These are phyloP conservation scores for Carlito syrichta DNA, from an alignment of 2,113 vertebrate species.

Conservation along the genomic window DNA sequence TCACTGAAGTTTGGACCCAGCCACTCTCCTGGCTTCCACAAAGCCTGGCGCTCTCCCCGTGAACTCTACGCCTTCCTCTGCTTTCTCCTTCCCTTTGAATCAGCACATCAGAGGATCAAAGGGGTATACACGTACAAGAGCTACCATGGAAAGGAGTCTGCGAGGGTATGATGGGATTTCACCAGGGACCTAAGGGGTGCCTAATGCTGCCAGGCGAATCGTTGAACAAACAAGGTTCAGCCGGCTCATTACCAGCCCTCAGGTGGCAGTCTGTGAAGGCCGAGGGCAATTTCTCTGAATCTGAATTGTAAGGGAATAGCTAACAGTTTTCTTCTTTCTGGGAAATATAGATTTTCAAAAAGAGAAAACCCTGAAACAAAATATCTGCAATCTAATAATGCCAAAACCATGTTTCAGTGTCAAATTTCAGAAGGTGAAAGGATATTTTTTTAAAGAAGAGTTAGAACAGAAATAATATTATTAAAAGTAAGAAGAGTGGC, in stretches of 20 bases:
- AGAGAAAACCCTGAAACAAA: background rate
- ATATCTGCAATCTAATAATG: background rate
- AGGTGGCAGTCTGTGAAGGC: background rate
- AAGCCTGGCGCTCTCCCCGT: rapidly evolving
- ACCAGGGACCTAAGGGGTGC: background rate
- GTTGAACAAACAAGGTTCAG: background rate
- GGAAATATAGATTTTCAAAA: background rate
- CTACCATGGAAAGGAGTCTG: background rate
- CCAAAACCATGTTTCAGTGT: background rate
- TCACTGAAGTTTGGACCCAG: background rate
- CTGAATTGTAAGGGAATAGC: background rate
- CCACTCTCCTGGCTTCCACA: background rate
- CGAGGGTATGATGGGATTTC: background rate
- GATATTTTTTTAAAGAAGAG: background rate
- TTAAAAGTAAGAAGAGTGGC: background rate
- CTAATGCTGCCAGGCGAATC: background rate
- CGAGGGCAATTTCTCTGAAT: background rate
- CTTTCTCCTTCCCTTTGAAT: background rate
- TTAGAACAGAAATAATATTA: background rate
- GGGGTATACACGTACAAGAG: background rate
- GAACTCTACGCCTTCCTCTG: background rate
- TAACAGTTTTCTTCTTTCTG: background rate
- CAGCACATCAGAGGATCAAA: background rate
- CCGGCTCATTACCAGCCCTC: background rate
- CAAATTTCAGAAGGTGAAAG: background rate